phyloP scores from a whole-genome alignment of 1,140 invertebrate genomes.

The Scaptomyza montana region DNA sequence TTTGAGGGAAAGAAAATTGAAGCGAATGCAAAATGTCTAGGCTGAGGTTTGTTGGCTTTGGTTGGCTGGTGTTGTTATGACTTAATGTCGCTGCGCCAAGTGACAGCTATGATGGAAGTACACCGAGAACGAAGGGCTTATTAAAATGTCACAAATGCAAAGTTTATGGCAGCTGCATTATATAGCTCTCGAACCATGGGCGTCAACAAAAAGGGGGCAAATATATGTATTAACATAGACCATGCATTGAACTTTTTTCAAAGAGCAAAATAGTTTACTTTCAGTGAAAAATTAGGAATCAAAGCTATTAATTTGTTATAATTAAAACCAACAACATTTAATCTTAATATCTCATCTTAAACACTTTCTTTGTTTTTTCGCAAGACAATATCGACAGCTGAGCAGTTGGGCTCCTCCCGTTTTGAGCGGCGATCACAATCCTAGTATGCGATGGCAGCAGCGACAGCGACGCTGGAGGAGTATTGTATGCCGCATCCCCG shows the following conservation, averaged over 20 bases:
- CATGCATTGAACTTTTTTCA: neutral
- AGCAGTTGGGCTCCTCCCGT: neutral
- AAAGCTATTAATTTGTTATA: no score
- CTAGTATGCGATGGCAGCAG: constrained; percentile 75
- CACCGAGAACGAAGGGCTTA: constrained; percentile 48
- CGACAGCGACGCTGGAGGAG: constrained; percentile 47
- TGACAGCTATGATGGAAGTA: constrained; percentile 64
- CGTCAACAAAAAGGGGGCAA: neutral
- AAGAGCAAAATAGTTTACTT: neutral
- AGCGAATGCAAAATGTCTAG: constrained; percentile 22
- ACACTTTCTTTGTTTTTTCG: neutral
- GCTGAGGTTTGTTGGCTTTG: constrained; percentile 17
- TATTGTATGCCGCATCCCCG: constrained; percentile 33
- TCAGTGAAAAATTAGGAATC: neutral
- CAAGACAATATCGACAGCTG: constrained; percentile 32
- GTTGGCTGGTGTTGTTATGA: constrained; percentile 66
- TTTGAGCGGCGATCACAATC: constrained; percentile 16
- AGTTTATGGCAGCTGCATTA: constrained; percentile 77
- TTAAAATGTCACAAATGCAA: constrained; percentile 74
- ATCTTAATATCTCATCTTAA: neutral
- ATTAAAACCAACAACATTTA: no score
- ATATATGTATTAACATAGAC: neutral
- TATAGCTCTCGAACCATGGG: neutral
- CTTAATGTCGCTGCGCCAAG: constrained; percentile 70
- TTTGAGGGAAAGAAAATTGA: constrained; percentile 27